These are phyloP conservation scores for Numenius phaeopus DNA, from an alignment of 2,797 vertebrate genomes.

Conservation along the genomic window DNA sequence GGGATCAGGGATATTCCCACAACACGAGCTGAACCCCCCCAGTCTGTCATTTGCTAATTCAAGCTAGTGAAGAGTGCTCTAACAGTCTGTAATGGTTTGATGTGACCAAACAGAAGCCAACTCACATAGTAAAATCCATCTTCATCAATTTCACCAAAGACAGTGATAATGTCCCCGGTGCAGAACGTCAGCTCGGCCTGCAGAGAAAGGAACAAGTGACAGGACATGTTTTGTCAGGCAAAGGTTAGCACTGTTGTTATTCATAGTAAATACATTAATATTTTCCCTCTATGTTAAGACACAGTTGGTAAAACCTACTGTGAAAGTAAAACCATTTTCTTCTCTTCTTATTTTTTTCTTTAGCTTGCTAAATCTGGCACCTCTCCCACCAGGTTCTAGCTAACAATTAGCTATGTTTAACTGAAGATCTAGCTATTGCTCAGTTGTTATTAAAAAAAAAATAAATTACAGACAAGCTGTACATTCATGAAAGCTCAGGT, in stretches of 20 bases:
- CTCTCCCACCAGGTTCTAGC: neutral
- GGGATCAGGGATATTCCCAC: neutral
- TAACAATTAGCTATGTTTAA: neutral
- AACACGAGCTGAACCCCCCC: neutral
- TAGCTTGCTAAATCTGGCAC: neutral
- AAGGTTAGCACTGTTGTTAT: neutral
- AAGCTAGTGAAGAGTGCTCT: neutral
- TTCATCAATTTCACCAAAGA: constrained; percentile 97
- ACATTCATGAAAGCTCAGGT: neutral
- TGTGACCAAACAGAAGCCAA: neutral
- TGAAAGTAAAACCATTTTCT: neutral
- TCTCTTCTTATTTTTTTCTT: neutral
- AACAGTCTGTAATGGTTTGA: neutral
- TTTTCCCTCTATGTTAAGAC: neutral
- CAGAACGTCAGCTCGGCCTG: constrained; percentile 97
- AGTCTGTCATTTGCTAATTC: accelerated
- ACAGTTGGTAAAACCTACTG: neutral
- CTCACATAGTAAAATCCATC: constrained; percentile 99
- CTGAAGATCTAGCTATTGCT: neutral
- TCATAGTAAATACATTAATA: neutral
- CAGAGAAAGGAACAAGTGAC: neutral
- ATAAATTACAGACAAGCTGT: neutral
- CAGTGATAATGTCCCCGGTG: constrained; percentile 94
- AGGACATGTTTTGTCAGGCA: neutral
- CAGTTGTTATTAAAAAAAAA: neutral